Evolutionary conservation across 2,113 vertebrate genomes (phyloP).

Genomic region (Variabilichromis moorii): DNA sequence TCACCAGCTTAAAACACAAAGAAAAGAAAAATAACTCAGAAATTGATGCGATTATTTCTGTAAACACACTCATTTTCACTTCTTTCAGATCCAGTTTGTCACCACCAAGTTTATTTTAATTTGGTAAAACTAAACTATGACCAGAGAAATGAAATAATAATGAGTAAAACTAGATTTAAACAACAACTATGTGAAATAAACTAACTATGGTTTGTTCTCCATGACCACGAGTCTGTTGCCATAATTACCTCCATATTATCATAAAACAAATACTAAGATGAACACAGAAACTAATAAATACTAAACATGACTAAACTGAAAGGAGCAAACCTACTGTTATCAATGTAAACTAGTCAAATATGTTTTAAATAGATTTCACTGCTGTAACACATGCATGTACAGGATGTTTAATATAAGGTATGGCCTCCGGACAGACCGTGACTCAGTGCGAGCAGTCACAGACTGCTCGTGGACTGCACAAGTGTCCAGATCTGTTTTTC

Average conservation of each 20-base stretch:
- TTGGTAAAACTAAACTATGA: background rate
- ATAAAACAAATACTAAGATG: background rate
- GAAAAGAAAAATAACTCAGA: background rate
- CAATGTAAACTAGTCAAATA: background rate
- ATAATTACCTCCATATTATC: background rate
- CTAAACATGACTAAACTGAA: background rate
- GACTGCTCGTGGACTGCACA: background rate
- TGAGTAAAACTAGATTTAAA: background rate
- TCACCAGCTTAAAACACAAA: background rate
- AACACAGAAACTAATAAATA: background rate
- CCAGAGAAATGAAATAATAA: background rate
- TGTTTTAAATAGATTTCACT: fast-evolving
- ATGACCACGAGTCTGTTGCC: background rate
- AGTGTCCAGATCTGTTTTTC: background rate
- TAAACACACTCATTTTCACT: background rate
- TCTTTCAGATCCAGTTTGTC: background rate
- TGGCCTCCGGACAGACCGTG: background rate
- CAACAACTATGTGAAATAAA: background rate
- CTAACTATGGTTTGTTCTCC: background rate
- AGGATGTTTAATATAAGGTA: background rate
- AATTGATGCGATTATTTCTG: background rate
- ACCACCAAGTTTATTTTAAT: background rate
- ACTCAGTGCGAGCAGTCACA: too few relatives aligned
- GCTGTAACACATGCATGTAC: background rate
- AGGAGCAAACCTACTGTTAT: background rate